These are phyloP conservation scores for Pristionchus entomophagus DNA, from an alignment of 2,888 invertebrate species.

Conservation along the genomic window DNA sequence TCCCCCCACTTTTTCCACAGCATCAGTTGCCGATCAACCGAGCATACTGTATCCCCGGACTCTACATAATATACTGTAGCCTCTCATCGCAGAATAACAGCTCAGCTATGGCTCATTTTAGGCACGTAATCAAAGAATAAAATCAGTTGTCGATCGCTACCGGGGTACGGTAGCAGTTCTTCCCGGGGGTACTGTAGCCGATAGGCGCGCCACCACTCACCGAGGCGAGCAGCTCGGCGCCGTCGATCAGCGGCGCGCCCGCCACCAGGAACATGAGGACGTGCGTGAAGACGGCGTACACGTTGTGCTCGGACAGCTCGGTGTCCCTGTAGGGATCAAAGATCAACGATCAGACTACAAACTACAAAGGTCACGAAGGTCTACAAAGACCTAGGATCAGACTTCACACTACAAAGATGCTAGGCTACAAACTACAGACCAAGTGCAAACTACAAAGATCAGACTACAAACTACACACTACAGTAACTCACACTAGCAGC, in stretches of 20 bases:
- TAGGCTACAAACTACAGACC: no score
- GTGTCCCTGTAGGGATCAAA: neutral
- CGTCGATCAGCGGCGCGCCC: conserved; percentile 11
- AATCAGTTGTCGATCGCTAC: no score
- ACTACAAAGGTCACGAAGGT: no score
- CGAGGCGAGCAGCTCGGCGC: neutral
- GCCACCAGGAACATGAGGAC: neutral
- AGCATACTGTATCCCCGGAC: neutral
- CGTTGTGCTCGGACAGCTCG: neutral
- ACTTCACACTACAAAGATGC: neutral
- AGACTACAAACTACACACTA: no score
- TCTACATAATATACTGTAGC: no score
- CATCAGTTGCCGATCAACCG: neutral
- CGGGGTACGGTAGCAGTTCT: no score
- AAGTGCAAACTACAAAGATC: no score
- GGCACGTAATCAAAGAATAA: no score
- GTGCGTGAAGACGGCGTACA: neutral
- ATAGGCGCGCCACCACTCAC: neutral
- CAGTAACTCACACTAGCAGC: neutral
- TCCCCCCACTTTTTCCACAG: no score
- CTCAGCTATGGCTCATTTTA: no score
- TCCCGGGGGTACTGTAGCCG: no score
- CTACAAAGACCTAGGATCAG: neutral
- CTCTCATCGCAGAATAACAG: no score
- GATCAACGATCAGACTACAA: neutral